Evolutionary conservation across 2,888 invertebrate genomes (phyloP).

Genomic region (Cerastis rubricosa): DNA sequence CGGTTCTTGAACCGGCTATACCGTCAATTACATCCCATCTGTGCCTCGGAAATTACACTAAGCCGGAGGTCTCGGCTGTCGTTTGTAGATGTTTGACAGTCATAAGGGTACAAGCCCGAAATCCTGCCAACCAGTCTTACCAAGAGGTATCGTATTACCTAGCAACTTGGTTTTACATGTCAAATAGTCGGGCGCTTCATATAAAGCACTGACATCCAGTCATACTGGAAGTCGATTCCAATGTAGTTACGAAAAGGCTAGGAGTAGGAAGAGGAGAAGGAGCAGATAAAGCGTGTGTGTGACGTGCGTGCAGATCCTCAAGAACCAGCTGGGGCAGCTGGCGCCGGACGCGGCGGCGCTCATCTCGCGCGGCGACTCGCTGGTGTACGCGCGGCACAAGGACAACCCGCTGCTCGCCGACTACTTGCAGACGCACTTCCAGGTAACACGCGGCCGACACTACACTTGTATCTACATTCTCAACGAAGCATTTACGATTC

Average conservation of each 20-base stretch:
- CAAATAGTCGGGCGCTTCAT: neutral
- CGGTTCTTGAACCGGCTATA: neutral
- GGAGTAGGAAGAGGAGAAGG: too few relatives aligned
- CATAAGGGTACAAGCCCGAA: neutral
- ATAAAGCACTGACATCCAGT: neutral
- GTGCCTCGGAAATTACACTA: neutral
- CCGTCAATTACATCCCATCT: neutral
- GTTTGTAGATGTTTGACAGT: neutral
- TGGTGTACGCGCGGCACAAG: conserved; percentile 93
- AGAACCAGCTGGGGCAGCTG: conserved; percentile 91
- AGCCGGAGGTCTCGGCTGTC: neutral
- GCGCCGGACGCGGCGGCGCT: conserved; percentile 95
- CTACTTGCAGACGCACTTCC: conserved; percentile 89
- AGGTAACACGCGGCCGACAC: conserved; percentile 68
- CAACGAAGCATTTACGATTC: neutral
- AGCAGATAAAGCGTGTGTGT: neutral
- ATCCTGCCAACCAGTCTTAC: neutral
- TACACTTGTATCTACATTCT: neutral
- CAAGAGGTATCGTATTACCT: neutral
- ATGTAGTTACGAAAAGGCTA: neutral
- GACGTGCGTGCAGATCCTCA: conserved; percentile 87
- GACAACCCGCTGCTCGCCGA: conserved; percentile 90
- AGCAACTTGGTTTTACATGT: neutral
- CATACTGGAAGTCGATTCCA: neutral
- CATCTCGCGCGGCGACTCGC: conserved; percentile 94